Percentiles rank a stretch among this genome's conserved stretches.
Conservation (phyloP, 2,888 invertebrate species). For the Uloborus plumipes region DNA sequence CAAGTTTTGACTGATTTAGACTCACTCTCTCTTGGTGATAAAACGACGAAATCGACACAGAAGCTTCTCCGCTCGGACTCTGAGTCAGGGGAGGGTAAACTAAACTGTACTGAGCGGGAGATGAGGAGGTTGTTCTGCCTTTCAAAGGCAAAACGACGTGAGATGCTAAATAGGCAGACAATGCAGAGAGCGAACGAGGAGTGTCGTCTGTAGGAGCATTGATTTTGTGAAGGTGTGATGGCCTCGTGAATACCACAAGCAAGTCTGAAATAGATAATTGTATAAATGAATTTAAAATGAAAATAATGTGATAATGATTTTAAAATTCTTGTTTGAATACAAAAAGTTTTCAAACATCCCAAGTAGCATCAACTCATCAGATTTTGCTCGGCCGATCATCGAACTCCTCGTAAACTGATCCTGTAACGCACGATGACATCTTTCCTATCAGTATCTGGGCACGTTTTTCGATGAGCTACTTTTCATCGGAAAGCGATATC, state of each 20-base stretch:
- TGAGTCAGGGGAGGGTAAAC: conserved; percentile 68
- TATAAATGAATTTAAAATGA: not conserved
- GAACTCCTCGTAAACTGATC: too few relatives aligned
- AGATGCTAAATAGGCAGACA: conserved; percentile 74
- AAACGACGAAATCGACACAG: conserved; percentile 80
- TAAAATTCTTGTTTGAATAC: not conserved
- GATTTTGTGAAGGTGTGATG: conserved; percentile 74
- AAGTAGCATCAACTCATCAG: too few relatives aligned
- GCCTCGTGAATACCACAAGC: conserved; percentile 87
- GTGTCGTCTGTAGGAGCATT: conserved; percentile 75
- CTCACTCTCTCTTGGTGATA: conserved; percentile 84
- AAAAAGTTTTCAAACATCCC: too few relatives aligned
- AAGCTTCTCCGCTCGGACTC: conserved; percentile 72
- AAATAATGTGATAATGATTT: not conserved
- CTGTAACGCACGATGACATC: too few relatives aligned
- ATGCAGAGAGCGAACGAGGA: conserved; percentile 83
- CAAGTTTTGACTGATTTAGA: not conserved
- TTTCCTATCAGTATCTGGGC: too few relatives aligned
- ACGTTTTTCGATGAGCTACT: too few relatives aligned
- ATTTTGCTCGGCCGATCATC: too few relatives aligned
- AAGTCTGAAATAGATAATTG: conserved; percentile 73
- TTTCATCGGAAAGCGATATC: too few relatives aligned
- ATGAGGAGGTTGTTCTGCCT: conserved; percentile 63
- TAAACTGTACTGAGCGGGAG: conserved; percentile 66
- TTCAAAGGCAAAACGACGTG: conserved; percentile 67